A percentile compares a stretch with the other conserved stretches of the same genome.
phyloP scores from a whole-genome alignment of 2,888 invertebrate genomes.

The Rugalucina vietnamica region DNA sequence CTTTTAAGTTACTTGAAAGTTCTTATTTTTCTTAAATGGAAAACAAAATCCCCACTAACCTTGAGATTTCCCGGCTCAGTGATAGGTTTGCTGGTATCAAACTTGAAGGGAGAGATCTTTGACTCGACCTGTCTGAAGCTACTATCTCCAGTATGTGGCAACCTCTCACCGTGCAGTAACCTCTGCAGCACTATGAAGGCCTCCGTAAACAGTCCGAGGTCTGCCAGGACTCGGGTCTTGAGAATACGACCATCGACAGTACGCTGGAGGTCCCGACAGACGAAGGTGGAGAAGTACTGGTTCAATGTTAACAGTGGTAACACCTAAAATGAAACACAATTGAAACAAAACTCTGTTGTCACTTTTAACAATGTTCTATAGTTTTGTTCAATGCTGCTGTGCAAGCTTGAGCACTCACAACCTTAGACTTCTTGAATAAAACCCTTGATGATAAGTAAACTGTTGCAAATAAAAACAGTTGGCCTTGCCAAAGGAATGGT shows the following conservation, averaged over 20 bases:
- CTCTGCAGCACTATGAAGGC: slow-evolving; percentile 73
- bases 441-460: too few species aligned
- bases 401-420: too few species aligned
- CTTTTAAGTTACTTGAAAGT: too few species aligned
- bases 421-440: too few species aligned
- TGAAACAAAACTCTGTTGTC: slow-evolving; percentile 82
- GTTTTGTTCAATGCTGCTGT: slow-evolving; percentile 81
- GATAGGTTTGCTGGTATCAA: slow-evolving; percentile 78
- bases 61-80: slow-evolving; percentile 78
- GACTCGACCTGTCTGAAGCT: slow-evolving; percentile 80
- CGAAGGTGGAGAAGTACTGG: slow-evolving; percentile 81
- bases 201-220: slow-evolving; percentile 80
- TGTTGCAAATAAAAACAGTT: too few species aligned
- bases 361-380: slow-evolving; percentile 80
- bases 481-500: too few species aligned
- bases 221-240: slow-evolving; percentile 79
- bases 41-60: too few species aligned
- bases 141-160: slow-evolving; percentile 80
- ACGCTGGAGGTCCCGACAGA: slow-evolving; percentile 82
- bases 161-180: slow-evolving; percentile 80
- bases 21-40: too few species aligned
- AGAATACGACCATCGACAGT: slow-evolving; percentile 82
- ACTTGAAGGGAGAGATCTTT: slow-evolving; percentile 69
- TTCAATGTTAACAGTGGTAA: slow-evolving; percentile 82
- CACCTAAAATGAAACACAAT: slow-evolving; percentile 75